phyloP scores from a whole-genome alignment of 1,140 invertebrate genomes.

The Drosophila murphyi region DNA sequence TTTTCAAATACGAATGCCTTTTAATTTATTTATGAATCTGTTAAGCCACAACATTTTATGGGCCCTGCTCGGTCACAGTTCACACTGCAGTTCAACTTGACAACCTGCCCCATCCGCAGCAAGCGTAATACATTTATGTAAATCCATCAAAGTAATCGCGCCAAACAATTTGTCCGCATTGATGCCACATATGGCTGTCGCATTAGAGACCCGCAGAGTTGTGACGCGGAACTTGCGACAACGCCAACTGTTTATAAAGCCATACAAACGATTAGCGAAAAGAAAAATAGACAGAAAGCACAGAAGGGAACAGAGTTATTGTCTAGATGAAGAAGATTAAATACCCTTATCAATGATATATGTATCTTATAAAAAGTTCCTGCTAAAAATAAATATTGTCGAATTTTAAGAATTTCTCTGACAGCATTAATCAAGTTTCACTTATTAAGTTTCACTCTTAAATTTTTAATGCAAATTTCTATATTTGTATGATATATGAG shows the following conservation, averaged over 20 bases:
- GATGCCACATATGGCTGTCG: slow-evolving; percentile 30
- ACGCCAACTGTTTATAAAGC: slow-evolving; percentile 49
- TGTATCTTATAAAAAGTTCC: not conserved
- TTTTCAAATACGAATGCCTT: not conserved
- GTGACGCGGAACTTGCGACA: slow-evolving; percentile 13
- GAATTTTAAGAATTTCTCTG: no score
- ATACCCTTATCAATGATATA: slow-evolving; percentile 1
- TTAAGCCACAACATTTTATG: not conserved
- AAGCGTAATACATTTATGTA: slow-evolving; percentile 12
- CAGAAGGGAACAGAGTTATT: not conserved
- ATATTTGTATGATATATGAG: no score
- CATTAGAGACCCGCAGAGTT: slow-evolving; percentile 36
- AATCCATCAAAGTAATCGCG: slow-evolving; percentile 29
- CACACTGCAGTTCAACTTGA: slow-evolving; percentile 3
- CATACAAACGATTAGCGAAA: slow-evolving; percentile 55
- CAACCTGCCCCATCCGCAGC: not conserved
- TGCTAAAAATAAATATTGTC: no score
- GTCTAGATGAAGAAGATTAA: not conserved
- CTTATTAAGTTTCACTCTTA: no score
- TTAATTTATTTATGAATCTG: not conserved
- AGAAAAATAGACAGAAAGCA: slow-evolving; percentile 21
- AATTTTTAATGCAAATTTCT: no score
- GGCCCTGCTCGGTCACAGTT: slow-evolving; percentile 1
- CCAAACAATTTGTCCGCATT: slow-evolving; percentile 44
- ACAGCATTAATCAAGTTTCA: no score